These are phyloP conservation scores for Sebastes miniatus DNA, from an alignment of 2,797 vertebrate species.

Conservation along the genomic window DNA sequence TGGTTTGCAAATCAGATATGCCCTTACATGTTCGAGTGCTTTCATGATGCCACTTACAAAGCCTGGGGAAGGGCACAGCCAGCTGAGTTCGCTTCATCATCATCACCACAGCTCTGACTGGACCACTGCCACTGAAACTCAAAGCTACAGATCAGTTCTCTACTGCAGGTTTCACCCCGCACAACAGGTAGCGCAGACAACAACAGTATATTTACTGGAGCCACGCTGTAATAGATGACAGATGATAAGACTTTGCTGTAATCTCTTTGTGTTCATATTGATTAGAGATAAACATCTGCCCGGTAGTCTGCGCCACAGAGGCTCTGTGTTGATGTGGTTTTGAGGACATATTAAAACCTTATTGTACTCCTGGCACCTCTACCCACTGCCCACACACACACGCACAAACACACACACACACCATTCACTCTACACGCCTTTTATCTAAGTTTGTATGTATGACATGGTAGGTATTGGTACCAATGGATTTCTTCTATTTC, in stretches of 20 bases:
- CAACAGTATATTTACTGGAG: slow-evolving; percentile 29
- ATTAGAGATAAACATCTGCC: slow-evolving; percentile 64
- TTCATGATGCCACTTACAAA: slow-evolving; percentile 47
- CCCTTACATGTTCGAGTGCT: slow-evolving; percentile 49
- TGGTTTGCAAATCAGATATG: slow-evolving; percentile 58
- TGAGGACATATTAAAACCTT: slow-evolving; percentile 47
- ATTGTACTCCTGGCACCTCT: slow-evolving; percentile 33
- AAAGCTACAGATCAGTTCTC: slow-evolving; percentile 23
- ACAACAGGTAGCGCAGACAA: slow-evolving; percentile 36
- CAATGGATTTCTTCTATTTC: too few relatives aligned
- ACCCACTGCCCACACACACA: background rate
- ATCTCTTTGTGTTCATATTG: slow-evolving; percentile 58
- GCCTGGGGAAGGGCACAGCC: slow-evolving; percentile 28
- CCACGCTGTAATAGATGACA: slow-evolving; percentile 41
- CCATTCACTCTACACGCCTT: background rate
- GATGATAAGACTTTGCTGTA: slow-evolving; percentile 48
- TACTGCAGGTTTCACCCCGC: background rate
- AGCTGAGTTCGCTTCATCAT: slow-evolving; percentile 15
- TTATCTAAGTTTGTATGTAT: too few relatives aligned
- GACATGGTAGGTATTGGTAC: too few relatives aligned
- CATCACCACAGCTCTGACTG: slow-evolving; percentile 23
- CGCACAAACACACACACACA: background rate
- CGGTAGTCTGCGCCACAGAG: background rate
- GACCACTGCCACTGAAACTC: slow-evolving; percentile 19
- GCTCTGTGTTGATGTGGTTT: slow-evolving; percentile 28